Evolutionary conservation across 1,140 invertebrate genomes (phyloP), one percentile per base, ranked within the genome.

Genomic region (Hestina assimilis): DNA sequence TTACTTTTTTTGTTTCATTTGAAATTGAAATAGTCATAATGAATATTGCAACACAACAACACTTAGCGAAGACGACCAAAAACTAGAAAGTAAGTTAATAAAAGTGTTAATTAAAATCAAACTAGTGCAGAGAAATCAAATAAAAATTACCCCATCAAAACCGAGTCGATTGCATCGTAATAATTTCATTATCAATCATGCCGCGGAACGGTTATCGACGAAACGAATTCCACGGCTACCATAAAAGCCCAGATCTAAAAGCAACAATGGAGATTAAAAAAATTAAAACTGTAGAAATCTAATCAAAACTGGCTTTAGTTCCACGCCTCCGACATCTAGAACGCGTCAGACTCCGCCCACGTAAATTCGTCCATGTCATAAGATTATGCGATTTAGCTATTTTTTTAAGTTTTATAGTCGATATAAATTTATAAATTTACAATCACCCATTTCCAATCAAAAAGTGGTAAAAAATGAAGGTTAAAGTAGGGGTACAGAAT

Each of bases 221-320:
- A 55, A 72, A 62, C 58, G 47, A 63, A 67, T 69, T 65, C 64
- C 59, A 41, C 43, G 24, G 61, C 68, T 71, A 74, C 69, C 63
- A 71, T 64, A 76, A 76, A 79, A 76, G 70, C 64, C 45, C 15
- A 58, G 57, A 62, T 69, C 55, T 59, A 64, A 66, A 65, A 70
- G 56, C 66, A 77, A 72, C 75, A 81, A 77, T 75, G 61, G 68
- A 61, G 63, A 76, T 76, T 75, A 69, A 63, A 69, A 77, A 67
- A 66, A 67, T 69, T 55, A 65, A 76, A 77, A 68, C 72, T 77
- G 59, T 67, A 71, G 64, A 63, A 80, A 74, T 79, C 69, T 83
- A 80, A 83, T 83, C 75, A 80, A 75, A 74, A 72, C 65, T 54
- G 63, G 71, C 66, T 64, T 74, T 69, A 68, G 42, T 50, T 59